Evolutionary conservation across 2,888 invertebrate species (phyloP).

Genomic region (Mylabris sibirica): DNA sequence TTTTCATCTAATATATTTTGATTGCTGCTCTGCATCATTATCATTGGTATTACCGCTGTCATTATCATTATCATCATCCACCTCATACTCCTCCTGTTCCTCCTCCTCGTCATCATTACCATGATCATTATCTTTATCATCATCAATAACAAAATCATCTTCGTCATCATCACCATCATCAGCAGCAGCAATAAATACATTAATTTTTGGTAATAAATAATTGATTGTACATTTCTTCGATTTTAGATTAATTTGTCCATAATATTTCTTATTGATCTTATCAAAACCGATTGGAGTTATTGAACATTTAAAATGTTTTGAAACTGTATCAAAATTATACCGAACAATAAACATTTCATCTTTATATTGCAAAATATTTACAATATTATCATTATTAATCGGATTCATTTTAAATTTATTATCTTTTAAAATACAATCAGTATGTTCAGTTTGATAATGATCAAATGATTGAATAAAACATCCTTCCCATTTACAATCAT

Average conservation of each 20-base stretch:
- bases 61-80: too few relatives aligned
- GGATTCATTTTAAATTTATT: slow-evolving; percentile 3
- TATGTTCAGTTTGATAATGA: slow-evolving; percentile 1
- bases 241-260: background rate
- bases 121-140: background rate
- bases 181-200: too few relatives aligned
- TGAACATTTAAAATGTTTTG: background rate
- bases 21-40: too few relatives aligned
- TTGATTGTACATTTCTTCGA: background rate
- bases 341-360: background rate
- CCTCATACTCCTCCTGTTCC: too few relatives aligned
- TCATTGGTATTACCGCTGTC: too few relatives aligned
- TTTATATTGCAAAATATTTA: slow-evolving; percentile 9
- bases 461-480: background rate
- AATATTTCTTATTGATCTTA: background rate
- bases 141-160: too few relatives aligned
- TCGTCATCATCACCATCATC: too few relatives aligned
- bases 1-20: background rate
- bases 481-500: background rate
- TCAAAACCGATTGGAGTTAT: background rate
- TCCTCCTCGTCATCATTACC: too few relatives aligned
- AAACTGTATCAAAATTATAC: background rate
- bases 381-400: background rate
- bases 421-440: background rate
- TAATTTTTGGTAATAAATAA: background rate